Base-by-base conservation (phyloP, 2,113 vertebrate genomes). In the Grammomys dolichurus region DNA sequence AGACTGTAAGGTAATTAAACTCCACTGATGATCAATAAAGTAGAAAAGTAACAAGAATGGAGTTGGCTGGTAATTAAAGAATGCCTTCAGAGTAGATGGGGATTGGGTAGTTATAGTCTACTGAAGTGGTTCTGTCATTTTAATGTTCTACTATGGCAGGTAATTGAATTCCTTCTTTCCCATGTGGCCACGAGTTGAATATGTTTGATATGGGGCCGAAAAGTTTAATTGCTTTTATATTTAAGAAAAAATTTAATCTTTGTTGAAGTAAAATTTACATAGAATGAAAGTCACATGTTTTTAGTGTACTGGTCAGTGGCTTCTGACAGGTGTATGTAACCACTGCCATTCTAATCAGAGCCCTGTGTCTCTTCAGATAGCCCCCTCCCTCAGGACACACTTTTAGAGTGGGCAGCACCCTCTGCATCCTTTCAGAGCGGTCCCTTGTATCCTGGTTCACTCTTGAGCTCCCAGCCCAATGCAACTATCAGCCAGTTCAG, bases 251-350 rank as follows among this genome's bases (percentile, higher is more conserved):
- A 73, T 43, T 92, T 2, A 56, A 92, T 84, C 56, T 73, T 92
- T n/a, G 51, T 73, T 72, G 22, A 95, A 73, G 17, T 95, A 85
- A 91, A 93, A 92, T 95, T 78, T 48, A 91, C 40, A 56, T 54
- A 93, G 81, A 77, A 85, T 77, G 78, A 89, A 93, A 85, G 63
- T 86, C 11, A 78, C 4, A 2, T 86, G 31, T 67, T 93, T 89
- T 91, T 63, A n/a, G 40, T 77, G 20, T 72, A 40, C 24, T 58
- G 20, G 28, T 77, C 60, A 82, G 13, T 63, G 60, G 33, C 63
- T 82, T 95, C 72, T 90, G 81, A 80, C 51, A 91, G 73, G 56
- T 10, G 51, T 51, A 51, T 51, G 51, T 28, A 87, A 43, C 5
- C 33, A 10, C 67, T 13, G 16, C 33, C 2, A 33, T 46, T 84